These are phyloP conservation scores for Stenoptilia bipunctidactyla DNA, from an alignment of 2,888 invertebrate species.

Conservation along the genomic window DNA sequence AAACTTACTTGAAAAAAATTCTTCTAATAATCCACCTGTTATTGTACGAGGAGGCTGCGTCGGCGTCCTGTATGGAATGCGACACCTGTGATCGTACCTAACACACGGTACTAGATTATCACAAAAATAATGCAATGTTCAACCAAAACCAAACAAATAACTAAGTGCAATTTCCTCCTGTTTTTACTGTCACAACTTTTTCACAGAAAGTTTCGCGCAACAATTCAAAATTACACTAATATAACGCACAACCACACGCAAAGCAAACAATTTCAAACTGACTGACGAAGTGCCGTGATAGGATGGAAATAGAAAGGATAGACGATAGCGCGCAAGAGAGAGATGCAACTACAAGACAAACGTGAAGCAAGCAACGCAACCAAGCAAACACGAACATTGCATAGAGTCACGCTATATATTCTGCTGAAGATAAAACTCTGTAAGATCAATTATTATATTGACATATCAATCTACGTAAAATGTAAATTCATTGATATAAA, in stretches of 20 bases:
- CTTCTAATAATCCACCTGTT: constrained; percentile 34
- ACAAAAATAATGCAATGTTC: background rate
- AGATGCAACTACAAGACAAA: too few species aligned
- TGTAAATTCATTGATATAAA: too few species aligned
- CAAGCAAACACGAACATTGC: too few species aligned
- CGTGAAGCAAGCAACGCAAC: too few species aligned
- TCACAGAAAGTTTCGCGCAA: constrained; percentile 50
- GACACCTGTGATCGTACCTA: constrained; percentile 59
- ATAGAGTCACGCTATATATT: too few species aligned
- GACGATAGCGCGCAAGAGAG: too few species aligned
- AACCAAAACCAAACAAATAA: constrained; percentile 9
- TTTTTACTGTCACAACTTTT: constrained; percentile 23
- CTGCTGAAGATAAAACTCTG: too few species aligned
- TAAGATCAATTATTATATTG: too few species aligned
- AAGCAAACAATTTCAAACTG: constrained; percentile 47
- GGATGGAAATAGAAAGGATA: constrained; percentile 21
- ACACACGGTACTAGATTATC: constrained; percentile 17
- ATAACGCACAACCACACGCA: constrained; percentile 2
- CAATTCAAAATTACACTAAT: background rate
- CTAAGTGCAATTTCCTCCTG: constrained; percentile 13
- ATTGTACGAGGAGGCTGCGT: constrained; percentile 45
- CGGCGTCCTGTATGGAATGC: constrained; percentile 58
- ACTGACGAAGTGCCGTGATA: constrained; percentile 20
- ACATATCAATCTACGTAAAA: too few species aligned
- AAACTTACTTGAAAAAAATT: constrained; percentile 1